phyloP scores from a whole-genome alignment of 2,113 vertebrate species.

The Bos taurus region DNA sequence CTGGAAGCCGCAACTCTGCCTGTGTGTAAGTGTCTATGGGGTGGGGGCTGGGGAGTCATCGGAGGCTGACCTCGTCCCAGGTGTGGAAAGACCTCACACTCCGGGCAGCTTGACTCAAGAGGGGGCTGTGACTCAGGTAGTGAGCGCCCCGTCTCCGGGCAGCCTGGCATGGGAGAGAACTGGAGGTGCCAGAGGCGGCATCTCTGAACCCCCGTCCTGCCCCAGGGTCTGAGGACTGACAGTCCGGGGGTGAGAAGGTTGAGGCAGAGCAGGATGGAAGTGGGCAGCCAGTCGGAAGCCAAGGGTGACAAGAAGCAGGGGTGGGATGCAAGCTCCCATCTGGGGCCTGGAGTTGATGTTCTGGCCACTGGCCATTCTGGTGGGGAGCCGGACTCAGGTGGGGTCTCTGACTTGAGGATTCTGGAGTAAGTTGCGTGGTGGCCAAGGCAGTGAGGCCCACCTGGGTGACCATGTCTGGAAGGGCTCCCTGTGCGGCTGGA shows the following conservation, averaged over 20 bases:
- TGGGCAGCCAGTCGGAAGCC: rapidly evolving
- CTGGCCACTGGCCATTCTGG: rapidly evolving
- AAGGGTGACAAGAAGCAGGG: rapidly evolving
- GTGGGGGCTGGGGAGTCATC: rapidly evolving
- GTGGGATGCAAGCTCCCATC: rapidly evolving
- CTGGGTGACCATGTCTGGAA: not conserved
- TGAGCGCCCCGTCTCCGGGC: not conserved
- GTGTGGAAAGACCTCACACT: not conserved
- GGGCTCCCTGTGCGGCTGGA: not conserved
- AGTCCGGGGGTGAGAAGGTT: too few species aligned
- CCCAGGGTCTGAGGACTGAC: too few species aligned
- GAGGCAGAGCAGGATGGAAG: not conserved
- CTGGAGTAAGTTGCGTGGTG: not conserved
- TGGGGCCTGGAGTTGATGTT: rapidly evolving
- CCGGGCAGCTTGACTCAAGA: not conserved
- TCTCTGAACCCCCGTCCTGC: not conserved
- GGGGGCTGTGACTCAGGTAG: rapidly evolving
- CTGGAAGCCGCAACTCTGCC: not conserved
- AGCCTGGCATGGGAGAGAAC: too few species aligned
- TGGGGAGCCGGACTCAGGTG: rapidly evolving
- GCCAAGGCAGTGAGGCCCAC: rapidly evolving
- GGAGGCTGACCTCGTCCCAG: rapidly evolving
- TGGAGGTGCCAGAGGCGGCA: not conserved
- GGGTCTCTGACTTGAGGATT: rapidly evolving
- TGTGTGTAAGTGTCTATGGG: rapidly evolving